Percentiles rank a stretch among this genome's conserved stretches.
These are phyloP conservation scores for Pardosa pseudoannulata DNA, from an alignment of 2,888 invertebrate species.

Conservation along the genomic window DNA sequence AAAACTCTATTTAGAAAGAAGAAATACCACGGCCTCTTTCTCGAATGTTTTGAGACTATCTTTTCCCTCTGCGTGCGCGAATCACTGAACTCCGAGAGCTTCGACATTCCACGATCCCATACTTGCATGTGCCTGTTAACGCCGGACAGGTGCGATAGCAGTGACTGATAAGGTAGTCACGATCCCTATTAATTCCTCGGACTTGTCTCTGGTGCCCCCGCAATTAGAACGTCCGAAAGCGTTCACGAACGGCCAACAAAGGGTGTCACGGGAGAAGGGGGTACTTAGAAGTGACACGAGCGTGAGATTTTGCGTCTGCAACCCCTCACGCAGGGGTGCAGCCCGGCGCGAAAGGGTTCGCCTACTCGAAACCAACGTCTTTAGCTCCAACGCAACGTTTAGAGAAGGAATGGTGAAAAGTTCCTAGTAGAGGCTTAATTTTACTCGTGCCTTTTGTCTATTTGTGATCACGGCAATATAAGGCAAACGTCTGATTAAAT, in stretches of 20 bases:
- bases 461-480: too few relatives aligned
- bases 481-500: too few relatives aligned
- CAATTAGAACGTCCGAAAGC: conserved; percentile 51
- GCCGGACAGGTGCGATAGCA: neutral
- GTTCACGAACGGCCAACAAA: conserved; percentile 52
- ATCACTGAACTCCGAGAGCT: neutral
- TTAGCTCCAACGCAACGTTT: too few relatives aligned
- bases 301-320: conserved; percentile 42
- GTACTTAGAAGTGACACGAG: conserved; percentile 51
- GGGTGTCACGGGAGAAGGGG: conserved; percentile 54
- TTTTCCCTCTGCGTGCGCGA: neutral
- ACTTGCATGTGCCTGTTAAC: neutral
- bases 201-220: conserved; percentile 24
- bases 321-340: conserved; percentile 6
- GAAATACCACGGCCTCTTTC: too few relatives aligned
- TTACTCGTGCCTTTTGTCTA: neutral
- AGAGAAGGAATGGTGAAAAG: neutral
- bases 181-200: conserved; percentile 1
- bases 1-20: too few relatives aligned
- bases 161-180: neutral
- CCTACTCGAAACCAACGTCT: neutral
- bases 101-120: neutral
- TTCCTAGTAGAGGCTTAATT: neutral
- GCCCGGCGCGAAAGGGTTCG: neutral
- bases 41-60: too few relatives aligned